phyloP scores from a whole-genome alignment of 2,113 vertebrate genomes.

The Peromyscus maniculatus region DNA sequence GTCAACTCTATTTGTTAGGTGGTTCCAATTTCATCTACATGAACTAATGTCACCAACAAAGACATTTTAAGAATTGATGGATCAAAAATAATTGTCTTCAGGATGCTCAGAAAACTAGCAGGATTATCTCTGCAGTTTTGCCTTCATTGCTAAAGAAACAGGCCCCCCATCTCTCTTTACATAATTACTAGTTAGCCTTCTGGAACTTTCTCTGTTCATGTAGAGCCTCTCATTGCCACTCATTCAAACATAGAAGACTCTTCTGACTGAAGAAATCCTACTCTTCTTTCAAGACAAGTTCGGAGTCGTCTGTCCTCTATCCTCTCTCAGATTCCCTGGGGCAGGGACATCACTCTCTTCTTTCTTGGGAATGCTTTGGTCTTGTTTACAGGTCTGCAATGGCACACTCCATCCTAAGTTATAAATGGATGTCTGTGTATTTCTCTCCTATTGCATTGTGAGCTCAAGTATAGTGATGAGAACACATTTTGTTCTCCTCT shows the following conservation, averaged over 20 bases:
- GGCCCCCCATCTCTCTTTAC: neutral
- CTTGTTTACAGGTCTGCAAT: neutral
- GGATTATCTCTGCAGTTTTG: neutral
- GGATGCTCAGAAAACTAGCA: neutral
- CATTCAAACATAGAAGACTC: neutral
- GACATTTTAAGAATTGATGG: constrained; percentile 39
- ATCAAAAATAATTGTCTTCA: constrained; percentile 43
- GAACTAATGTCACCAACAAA: constrained; percentile 53
- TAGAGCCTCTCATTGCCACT: neutral
- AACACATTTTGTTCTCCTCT: neutral
- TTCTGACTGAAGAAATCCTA: neutral
- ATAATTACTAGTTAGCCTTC: neutral
- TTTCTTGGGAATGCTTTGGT: neutral
- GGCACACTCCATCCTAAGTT: too few relatives aligned
- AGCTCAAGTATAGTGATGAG: neutral
- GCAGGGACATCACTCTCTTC: fast-evolving
- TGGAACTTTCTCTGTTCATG: neutral
- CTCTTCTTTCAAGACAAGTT: neutral
- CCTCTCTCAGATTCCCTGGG: neutral
- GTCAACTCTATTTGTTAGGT: neutral
- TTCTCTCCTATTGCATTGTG: neutral
- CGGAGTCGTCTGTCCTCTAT: neutral
- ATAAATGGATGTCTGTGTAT: neutral
- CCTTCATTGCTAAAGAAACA: neutral
- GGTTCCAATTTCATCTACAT: neutral